Percentiles rank a stretch among this genome's conserved stretches.
Evolutionary conservation across 2,113 vertebrate genomes (phyloP).

Genomic region (Rhipidura dahli): DNA sequence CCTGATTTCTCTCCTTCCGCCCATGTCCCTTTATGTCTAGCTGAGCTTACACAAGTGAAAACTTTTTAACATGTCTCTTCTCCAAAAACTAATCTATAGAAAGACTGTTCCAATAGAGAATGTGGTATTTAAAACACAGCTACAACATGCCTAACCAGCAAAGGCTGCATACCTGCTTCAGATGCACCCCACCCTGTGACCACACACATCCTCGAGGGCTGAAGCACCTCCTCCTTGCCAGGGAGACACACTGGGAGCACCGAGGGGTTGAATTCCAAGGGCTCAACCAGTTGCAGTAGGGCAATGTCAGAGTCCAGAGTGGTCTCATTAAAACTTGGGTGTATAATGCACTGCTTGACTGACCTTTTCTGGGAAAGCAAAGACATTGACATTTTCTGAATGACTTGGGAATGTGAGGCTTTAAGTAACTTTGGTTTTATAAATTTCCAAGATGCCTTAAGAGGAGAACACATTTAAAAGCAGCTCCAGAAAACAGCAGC

Average conservation of each 20-base stretch:
- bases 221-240: not conserved
- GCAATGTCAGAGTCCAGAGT: conserved; percentile 45
- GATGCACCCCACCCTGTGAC: conserved; percentile 39
- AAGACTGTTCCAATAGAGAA: not conserved
- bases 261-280: conserved; percentile 3
- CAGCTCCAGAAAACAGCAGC: not conserved
- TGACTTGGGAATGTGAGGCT: not conserved
- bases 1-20: not conserved
- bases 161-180: conserved; percentile 1
- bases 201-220: conserved; percentile 7
- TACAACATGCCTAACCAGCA: not conserved
- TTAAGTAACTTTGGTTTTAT: not conserved
- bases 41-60: not conserved
- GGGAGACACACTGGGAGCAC: conserved; percentile 44
- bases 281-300: conserved; percentile 8
- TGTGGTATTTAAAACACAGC: not conserved
- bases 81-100: not conserved
- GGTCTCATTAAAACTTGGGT: conserved; percentile 38
- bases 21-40: not conserved
- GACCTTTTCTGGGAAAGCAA: conserved; percentile 46
- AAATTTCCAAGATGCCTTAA: not conserved
- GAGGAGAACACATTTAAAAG: not conserved
- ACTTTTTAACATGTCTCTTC: accelerated
- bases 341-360: conserved; percentile 15
- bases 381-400: not conserved